A percentile compares a stretch with the other conserved stretches of the same genome.
Evolutionary conservation across 2,797 vertebrate genomes (phyloP).

Genomic region (Muscicapa striata): DNA sequence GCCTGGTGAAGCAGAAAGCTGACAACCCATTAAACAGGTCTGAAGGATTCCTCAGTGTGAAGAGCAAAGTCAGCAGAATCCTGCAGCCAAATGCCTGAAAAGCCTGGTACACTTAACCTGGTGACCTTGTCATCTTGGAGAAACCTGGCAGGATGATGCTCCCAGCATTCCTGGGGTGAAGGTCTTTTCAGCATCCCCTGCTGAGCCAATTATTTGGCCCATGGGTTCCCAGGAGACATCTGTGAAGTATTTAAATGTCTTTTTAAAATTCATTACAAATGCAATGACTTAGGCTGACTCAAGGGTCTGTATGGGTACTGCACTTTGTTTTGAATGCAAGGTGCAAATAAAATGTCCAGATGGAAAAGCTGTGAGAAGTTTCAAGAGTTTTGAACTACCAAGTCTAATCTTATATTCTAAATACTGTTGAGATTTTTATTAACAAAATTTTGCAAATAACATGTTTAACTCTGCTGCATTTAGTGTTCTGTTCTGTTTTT

Average conservation of each 20-base stretch:
- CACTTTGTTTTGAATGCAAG: not conserved
- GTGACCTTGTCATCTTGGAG: not conserved
- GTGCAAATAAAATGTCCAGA: not conserved
- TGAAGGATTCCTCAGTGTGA: not conserved
- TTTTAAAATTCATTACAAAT: not conserved
- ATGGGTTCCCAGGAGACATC: not conserved
- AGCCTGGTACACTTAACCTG: not conserved
- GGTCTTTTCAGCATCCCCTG: not conserved
- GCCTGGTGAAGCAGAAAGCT: not conserved
- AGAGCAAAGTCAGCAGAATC: conserved; percentile 14
- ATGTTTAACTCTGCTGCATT: not conserved
- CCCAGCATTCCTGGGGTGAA: not conserved
- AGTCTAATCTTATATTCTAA: not conserved
- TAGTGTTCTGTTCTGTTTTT: not conserved
- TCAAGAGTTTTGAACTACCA: not conserved
- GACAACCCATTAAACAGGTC: not conserved
- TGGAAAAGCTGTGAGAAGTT: not conserved
- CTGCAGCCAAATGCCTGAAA: not conserved
- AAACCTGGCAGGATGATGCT: not conserved
- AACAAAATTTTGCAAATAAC: not conserved
- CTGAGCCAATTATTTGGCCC: not conserved
- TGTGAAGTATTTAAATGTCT: not conserved
- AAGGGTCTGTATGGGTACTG: not conserved
- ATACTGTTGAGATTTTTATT: not conserved
- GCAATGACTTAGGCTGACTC: not conserved